A percentile compares a stretch with the other conserved stretches of the same genome.
Conservation (phyloP, 1,140 invertebrate genomes). For the Aphelenchoides avenae region DNA sequence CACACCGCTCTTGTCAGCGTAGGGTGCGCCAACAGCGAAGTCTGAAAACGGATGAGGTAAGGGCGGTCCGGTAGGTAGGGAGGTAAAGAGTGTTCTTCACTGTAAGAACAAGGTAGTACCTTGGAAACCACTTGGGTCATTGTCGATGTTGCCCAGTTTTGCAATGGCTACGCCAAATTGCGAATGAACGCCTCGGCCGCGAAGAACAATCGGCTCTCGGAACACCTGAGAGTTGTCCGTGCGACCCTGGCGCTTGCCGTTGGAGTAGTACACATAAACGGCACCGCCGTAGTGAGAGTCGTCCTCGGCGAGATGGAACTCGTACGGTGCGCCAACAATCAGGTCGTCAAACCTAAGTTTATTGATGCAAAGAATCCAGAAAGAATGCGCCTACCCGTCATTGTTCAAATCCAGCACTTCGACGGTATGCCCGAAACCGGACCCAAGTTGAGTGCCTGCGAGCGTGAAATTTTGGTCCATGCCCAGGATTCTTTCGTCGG, state of each 20-base stretch:
- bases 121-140: conserved; percentile 69
- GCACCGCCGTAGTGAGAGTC: conserved; percentile 69
- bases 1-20: conserved; percentile 72
- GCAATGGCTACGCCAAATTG: conserved; percentile 70
- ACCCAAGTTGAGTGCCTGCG: conserved; percentile 50
- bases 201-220: conserved; percentile 41
- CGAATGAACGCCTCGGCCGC: conserved; percentile 34
- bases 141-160: conserved; percentile 81
- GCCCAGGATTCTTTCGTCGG: conserved; percentile 37
- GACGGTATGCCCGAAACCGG: conserved; percentile 50
- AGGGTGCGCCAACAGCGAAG: conserved; percentile 83
- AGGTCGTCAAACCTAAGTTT: conserved; percentile 76
- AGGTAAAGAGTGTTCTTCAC: not conserved
- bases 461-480: conserved; percentile 43
- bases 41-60: conserved; percentile 63
- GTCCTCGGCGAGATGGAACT: conserved; percentile 66
- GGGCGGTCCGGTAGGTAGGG: not conserved
- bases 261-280: conserved; percentile 79
- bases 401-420: conserved; percentile 56
- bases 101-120: conserved; percentile 11
- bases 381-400: conserved; percentile 43
- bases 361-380: no score
- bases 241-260: conserved; percentile 21
- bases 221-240: conserved; percentile 40
- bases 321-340: conserved; percentile 83